A percentile compares a stretch with the other conserved stretches of the same genome.
Conservation (phyloP, 2,888 invertebrate genomes). For the Papilio elwesi region DNA sequence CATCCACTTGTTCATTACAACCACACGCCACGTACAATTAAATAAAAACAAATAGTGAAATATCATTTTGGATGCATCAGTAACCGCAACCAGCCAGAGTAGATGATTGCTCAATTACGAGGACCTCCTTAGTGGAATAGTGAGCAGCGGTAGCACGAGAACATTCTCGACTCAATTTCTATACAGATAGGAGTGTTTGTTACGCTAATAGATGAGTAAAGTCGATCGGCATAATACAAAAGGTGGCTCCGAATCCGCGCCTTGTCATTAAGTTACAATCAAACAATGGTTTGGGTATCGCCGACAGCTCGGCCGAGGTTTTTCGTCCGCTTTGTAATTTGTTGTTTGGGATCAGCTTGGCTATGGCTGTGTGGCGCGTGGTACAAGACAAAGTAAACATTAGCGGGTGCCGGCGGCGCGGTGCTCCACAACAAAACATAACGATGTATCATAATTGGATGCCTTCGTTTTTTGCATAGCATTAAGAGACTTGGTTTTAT, state of each 20-base stretch:
- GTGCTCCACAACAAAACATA: constrained; percentile 37
- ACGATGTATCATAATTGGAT: constrained; percentile 48
- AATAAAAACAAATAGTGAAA: constrained; percentile 75
- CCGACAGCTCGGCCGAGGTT: constrained; percentile 82
- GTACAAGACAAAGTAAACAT: constrained; percentile 82
- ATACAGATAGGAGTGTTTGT: constrained; percentile 68
- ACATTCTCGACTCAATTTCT: constrained; percentile 71
- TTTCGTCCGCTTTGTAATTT: constrained; percentile 83
- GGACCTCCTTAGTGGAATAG: constrained; percentile 40
- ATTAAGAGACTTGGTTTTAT: constrained; percentile 54
- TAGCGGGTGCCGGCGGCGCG: constrained; percentile 53
- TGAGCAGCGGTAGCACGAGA: not conserved
- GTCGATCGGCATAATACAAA: constrained; percentile 78
- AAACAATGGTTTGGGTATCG: constrained; percentile 83
- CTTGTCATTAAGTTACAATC: constrained; percentile 83
- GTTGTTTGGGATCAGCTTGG: constrained; percentile 76
- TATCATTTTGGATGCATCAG: constrained; percentile 78
- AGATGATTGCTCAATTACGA: constrained; percentile 81
- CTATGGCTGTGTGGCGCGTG: constrained; percentile 60
- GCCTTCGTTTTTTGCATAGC: constrained; percentile 79
- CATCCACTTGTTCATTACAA: constrained; percentile 2
- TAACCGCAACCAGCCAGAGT: constrained; percentile 81
- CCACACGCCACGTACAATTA: constrained; percentile 16
- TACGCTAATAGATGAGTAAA: constrained; percentile 63
- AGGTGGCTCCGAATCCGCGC: constrained; percentile 77